Conservation (phyloP, 2,113 vertebrate species). For the Micromys minutus region DNA sequence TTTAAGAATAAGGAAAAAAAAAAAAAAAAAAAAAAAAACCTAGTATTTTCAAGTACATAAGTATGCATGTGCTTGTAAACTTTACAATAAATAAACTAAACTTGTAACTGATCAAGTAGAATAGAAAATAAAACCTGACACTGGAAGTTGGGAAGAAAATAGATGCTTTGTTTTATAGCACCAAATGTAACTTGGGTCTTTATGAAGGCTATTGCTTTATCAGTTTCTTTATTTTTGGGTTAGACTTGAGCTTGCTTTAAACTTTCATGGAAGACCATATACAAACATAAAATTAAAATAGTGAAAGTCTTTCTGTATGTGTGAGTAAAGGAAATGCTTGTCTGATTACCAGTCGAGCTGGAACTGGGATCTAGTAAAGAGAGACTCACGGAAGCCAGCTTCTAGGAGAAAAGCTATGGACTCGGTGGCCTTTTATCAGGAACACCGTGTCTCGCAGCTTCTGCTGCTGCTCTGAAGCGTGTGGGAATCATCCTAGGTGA, state of each 20-base stretch:
- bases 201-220: neutral
- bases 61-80: neutral
- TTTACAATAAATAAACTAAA: neutral
- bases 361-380: neutral
- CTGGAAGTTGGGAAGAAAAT: neutral
- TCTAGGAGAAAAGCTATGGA: conserved; percentile 28
- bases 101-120: conserved; percentile 20
- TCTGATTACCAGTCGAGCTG: neutral
- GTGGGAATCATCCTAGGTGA: neutral
- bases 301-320: conserved; percentile 12
- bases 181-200: conserved; percentile 27
- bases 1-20: neutral
- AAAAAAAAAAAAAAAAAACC: neutral
- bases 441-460: neutral
- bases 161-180: neutral
- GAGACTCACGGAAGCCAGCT: conserved; percentile 8
- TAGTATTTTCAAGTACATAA: neutral
- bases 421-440: conserved; percentile 16
- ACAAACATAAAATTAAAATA: conserved; percentile 41
- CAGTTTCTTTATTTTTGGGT: neutral
- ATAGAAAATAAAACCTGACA: conserved; percentile 40
- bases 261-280: neutral
- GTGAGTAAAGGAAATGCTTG: neutral
- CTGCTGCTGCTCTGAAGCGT: neutral
- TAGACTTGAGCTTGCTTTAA: conserved; percentile 21